Evolutionary conservation across 2,797 vertebrate species (phyloP), one percentile per base, ranked within the genome.

Genomic region (Falco peregrinus): DNA sequence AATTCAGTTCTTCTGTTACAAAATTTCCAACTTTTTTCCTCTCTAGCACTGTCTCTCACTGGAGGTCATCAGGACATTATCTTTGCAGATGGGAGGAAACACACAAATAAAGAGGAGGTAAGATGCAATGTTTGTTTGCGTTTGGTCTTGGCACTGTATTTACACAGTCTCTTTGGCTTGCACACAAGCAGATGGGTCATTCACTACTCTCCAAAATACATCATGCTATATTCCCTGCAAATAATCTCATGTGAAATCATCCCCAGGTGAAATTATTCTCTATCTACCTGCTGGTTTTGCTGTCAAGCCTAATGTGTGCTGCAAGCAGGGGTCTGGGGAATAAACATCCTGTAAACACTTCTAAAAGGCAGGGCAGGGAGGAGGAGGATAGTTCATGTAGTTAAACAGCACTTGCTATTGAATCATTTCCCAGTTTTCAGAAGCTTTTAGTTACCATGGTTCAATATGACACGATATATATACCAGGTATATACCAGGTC

Each of bases 141-240:
- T 28, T 65, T 48, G 24, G 4, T 63, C 25, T 82, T 41, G 59
- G 33, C 39, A 21, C 48, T 25, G 28, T 29, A 4, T 41, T 25
- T 21, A 31, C 53, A 5, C 24, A 31, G 26, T 31, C 29, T 80
- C 41, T 64, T 87, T 70, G 60, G 4, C 48, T 87, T 57, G n/a
- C 51, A 39, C 4, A 0, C 0, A 2, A 22, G 21, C 26, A 25
- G 67, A 9, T 50, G 28, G 47, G 24, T 60, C 45, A 12, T 31
- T 84, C 35, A 3, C 18, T 53, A 1, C 41, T 50, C 59, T 79
- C 75, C 56, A 57, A 33, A 92, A 70, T 6, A 28, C 18, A 20
- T 57, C 2, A 0, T 19, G n/a, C 39, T 61, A 15, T 33, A 20
- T 75, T 71, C n/a, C 25, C 28, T 45, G 22, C 19, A 77, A 87